Evolutionary conservation across 2,113 vertebrate species (phyloP).

Genomic region (Pyrgilauda ruficollis): DNA sequence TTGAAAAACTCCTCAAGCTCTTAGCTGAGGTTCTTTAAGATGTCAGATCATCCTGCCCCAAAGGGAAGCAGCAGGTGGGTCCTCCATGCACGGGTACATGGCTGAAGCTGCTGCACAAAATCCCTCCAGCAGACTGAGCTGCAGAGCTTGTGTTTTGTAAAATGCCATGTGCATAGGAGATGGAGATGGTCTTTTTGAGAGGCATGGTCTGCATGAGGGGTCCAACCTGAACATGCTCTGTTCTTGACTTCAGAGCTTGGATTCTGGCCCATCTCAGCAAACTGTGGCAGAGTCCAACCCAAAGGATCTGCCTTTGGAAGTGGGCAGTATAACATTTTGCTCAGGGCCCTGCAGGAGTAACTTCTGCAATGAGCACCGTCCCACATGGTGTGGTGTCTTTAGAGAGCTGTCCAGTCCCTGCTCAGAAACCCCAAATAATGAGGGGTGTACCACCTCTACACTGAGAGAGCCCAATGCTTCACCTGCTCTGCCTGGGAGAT

Average conservation of each 20-base stretch:
- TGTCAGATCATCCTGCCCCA: neutral
- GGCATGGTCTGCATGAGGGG: neutral
- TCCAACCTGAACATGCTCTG: neutral
- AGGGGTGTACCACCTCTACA: too few relatives aligned
- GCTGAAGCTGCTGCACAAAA: neutral
- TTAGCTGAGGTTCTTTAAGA: neutral
- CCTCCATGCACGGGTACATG: accelerated
- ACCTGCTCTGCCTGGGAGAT: neutral
- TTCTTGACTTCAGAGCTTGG: neutral
- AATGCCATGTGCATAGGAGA: accelerated
- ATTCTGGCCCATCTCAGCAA: neutral
- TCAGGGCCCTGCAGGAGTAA: neutral
- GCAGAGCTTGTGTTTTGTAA: neutral
- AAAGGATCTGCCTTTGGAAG: neutral
- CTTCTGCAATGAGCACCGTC: neutral
- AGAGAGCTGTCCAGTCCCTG: neutral
- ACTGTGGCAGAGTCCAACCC: accelerated
- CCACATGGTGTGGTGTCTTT: accelerated
- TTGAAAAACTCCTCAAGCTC: neutral
- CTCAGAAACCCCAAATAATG: neutral
- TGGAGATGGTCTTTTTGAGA: neutral
- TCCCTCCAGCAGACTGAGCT: neutral
- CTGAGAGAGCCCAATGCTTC: neutral
- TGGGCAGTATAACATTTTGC: neutral
- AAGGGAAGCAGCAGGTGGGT: neutral